These are phyloP conservation scores for Leucoptera coffeella DNA, from an alignment of 2,888 invertebrate species.

Conservation along the genomic window DNA sequence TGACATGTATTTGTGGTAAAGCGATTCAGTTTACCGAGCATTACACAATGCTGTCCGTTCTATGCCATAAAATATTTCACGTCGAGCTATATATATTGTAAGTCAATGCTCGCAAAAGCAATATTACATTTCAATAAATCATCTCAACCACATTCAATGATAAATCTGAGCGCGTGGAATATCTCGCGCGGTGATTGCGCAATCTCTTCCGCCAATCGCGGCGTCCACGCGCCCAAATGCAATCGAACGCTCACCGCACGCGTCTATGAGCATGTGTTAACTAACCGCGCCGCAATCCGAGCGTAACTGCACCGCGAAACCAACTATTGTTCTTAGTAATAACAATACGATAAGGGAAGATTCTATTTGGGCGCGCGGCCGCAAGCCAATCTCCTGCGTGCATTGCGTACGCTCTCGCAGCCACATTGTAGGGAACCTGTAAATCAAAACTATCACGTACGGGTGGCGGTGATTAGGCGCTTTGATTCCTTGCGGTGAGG, in stretches of 20 bases:
- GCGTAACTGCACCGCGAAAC: conserved; percentile 13
- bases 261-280: conserved; percentile 7
- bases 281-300: conserved; percentile 10
- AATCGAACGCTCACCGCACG: conserved; percentile 2
- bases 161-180: conserved; percentile 2
- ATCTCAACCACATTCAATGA: neutral
- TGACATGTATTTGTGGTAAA: too few species aligned
- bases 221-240: too few species aligned
- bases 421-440: conserved; percentile 38
- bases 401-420: conserved; percentile 14
- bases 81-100: too few species aligned
- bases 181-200: conserved; percentile 1
- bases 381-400: conserved; percentile 32
- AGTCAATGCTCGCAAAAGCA: too few species aligned
- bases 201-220: neutral
- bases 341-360: conserved; percentile 4
- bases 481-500: conserved; percentile 37
- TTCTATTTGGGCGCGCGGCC: conserved; percentile 26
- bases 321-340: conserved; percentile 11
- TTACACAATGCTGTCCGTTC: too few species aligned
- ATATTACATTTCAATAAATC: conserved; percentile 2
- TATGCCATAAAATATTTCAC: too few species aligned
- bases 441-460: conserved; percentile 45
- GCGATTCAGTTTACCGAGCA: too few species aligned
- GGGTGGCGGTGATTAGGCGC: conserved; percentile 28